These are phyloP conservation scores for Tragelaphus oryx DNA, from an alignment of 2,797 vertebrate species.

Conservation along the genomic window DNA sequence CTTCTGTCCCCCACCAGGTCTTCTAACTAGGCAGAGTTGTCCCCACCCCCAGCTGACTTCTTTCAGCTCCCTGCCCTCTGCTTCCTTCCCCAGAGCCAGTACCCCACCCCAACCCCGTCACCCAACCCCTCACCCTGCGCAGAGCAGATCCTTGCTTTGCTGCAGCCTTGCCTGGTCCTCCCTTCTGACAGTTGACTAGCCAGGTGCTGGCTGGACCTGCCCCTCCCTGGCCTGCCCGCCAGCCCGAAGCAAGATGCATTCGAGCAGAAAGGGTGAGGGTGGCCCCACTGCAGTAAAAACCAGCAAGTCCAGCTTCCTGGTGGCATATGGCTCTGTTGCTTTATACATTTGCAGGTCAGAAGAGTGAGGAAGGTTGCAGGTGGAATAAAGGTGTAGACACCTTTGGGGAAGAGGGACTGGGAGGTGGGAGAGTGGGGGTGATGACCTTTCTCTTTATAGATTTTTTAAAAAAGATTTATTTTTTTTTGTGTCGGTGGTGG, in stretches of 20 bases:
- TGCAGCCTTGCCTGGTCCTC: no score
- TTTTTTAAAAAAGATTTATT: not conserved
- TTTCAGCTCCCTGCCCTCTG: not conserved
- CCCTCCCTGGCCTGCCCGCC: not conserved
- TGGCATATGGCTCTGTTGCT: not conserved
- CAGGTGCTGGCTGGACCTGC: not conserved
- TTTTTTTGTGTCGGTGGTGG: not conserved
- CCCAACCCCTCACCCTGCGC: no score
- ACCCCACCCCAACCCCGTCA: no score
- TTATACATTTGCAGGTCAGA: not conserved
- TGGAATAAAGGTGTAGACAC: not conserved
- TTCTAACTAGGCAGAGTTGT: no score
- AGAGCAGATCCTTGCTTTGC: no score
- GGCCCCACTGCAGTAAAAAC: not conserved
- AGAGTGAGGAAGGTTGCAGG: not conserved
- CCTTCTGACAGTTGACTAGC: not conserved
- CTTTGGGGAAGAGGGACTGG: not conserved
- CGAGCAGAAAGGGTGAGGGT: not conserved
- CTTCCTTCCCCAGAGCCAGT: not conserved
- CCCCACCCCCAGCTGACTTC: not conserved
- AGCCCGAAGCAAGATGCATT: not conserved
- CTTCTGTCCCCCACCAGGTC: not conserved
- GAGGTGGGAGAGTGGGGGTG: fast-evolving
- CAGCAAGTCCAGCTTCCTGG: not conserved
- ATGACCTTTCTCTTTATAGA: not conserved